Conservation (phyloP, 2,113 vertebrate genomes). For the Danio rerio region GRCz12tu NC_133182.1:6573501-6574000, state of each 20-base stretch:
- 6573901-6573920: neutral
- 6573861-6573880: neutral
- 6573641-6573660: constrained; percentile 93
- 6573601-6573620: constrained; percentile 79
- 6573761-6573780: neutral
- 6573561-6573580: constrained; percentile 77
- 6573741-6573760: neutral
- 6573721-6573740: constrained; percentile 8
- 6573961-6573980: constrained; percentile 35
- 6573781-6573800: neutral
- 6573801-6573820: neutral
- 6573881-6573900: neutral
- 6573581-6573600: constrained; percentile 80
- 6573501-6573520: constrained; percentile 37
- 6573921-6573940: neutral
- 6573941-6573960: neutral
- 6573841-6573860: neutral
- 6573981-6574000: neutral
- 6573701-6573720: neutral
- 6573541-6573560: constrained; percentile 80
- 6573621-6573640: constrained; percentile 92
- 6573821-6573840: neutral
- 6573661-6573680: constrained; percentile 88
- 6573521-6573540: constrained; percentile 66
- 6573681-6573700: constrained; percentile 81